Evolutionary conservation across 2,113 vertebrate species (phyloP), one percentile per base, ranked within the genome.

Genomic region (Sander vitreus): DNA sequence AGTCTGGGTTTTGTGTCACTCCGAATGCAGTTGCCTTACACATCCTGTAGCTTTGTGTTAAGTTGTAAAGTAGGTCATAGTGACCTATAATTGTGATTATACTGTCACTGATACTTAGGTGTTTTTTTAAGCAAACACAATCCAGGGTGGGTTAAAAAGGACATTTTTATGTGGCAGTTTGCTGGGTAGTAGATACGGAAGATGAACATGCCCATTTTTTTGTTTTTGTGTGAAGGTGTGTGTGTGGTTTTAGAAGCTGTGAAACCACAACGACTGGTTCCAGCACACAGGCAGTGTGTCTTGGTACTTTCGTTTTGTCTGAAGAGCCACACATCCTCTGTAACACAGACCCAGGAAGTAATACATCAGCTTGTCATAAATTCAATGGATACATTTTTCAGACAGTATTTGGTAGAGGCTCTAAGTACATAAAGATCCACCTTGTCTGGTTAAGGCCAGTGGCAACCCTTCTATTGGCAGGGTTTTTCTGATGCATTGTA

Each of bases 191-290:
- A 39, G 45, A 10, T 45, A 9, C 1, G 18, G 33, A 4, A 14
- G 4, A 30, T 30, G 33, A 57, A 3, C 4, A 1, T 25, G 6
- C n/a, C 14, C n/a, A 9, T 60, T 43, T 19, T 10, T 63, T 6
- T 66, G 74, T 18, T 12, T 66, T 33, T 39, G 36, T 67, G 53
- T 19, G 39, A 48, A 67, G 30, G 13, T 6, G 53, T 54, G 21
- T 19, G 43, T 75, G 73, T n/a, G 51, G 51, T 39, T 70, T 25
- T 57, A 48, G 0, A 50, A 14, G 30, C 1, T 19, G 14, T 47
- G 13, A 77, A 74, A 81, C 63, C 68, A 67, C 69, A 51, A 11
- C 7, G 11, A 43, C 43, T 19, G 45, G 18, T 66, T 69, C 74
- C 27, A 57, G 50, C 12, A 1, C 0, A 57, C 36, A 19, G 21